Evolutionary conservation across 2,113 vertebrate species (phyloP), one percentile per base, ranked within the genome.

Genomic region (Falco punctatus): DNA sequence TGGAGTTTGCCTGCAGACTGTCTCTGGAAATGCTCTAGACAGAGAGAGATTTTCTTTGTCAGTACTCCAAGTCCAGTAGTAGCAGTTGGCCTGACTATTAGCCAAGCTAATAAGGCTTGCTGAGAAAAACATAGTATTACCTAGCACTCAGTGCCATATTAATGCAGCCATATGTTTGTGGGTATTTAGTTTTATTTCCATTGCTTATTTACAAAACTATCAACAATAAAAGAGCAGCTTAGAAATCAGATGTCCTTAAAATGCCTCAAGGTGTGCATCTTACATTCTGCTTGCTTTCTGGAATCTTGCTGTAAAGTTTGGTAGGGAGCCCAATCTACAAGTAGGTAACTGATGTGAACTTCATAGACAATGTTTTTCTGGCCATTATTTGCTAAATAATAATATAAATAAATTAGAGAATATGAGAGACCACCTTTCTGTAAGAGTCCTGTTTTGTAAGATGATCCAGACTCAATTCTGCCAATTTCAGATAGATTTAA

Each of bases 341-440:
- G 26, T 23, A 59, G 1, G 3, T 24, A 55, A 7, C 6, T 57
- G 14, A 33, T 28, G 5, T 5, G 1, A 65, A 18, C 10, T 26
- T 67, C 0, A 19, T 7, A 58, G 5, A 38, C 17, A 75, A 27
- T 11, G 2, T 44, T 86, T 82, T 74, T 14, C 22, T 69, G 35
- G 24, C 1, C 6, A 67, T 4, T 5, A 61, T 54, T 80, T 54
- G 15, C 7, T 64, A 74, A 79, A 64, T 22, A 46, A 33, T 58
- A 4, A 19, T 24, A 24, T 58, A 52, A 59, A 71, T 30, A 71
- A 48, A 35, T 61, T 42, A 59, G 17, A 54, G 5, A 49, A 4
- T 55, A 80, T 26, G 14, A 74, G 30, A 83, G 4, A 49, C 19
- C 11, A 16, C 4, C 21, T 42, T 90, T 35, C 40, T 58, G 6